Conservation (phyloP, 2,888 invertebrate genomes). For the Acleris literana region DNA sequence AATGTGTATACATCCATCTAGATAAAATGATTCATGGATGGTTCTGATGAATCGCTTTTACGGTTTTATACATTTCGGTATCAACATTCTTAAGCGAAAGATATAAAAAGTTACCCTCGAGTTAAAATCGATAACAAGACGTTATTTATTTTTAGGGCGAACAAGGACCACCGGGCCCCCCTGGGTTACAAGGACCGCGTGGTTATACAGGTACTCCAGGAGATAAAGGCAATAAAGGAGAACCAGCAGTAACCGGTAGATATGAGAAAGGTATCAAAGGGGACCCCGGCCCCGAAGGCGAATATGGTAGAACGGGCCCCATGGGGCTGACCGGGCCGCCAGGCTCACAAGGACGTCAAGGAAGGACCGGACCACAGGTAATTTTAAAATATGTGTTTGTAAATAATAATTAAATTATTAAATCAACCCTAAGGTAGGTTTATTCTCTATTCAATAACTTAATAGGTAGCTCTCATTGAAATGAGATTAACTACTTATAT, state of each 20-base stretch:
- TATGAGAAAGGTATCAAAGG: constrained; percentile 93
- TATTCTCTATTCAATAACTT: too few species aligned
- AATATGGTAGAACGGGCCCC: constrained; percentile 85
- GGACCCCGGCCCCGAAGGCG: constrained; percentile 91
- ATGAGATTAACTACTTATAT: too few species aligned
- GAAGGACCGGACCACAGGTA: constrained; percentile 85
- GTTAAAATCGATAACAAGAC: background rate
- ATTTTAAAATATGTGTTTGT: constrained; percentile 30
- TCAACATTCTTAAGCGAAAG: too few species aligned
- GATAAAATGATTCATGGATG: too few species aligned
- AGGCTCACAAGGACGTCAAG: constrained; percentile 85
- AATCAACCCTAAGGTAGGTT: background rate
- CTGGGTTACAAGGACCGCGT: constrained; percentile 89
- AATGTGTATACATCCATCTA: too few species aligned
- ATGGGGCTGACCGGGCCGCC: constrained; percentile 85
- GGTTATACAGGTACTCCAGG: constrained; percentile 88
- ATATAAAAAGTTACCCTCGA: too few species aligned
- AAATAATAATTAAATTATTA: background rate
- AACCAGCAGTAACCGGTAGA: constrained; percentile 88
- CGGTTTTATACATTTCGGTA: too few species aligned
- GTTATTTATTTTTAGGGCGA: constrained; percentile 82
- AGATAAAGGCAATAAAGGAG: constrained; percentile 90
- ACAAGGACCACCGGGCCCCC: constrained; percentile 87
- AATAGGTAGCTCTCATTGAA: too few species aligned
- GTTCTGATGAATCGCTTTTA: too few species aligned